These are phyloP conservation scores for Sinosuthora webbiana DNA, from an alignment of 2,113 vertebrate genomes.

Conservation along the genomic window DNA sequence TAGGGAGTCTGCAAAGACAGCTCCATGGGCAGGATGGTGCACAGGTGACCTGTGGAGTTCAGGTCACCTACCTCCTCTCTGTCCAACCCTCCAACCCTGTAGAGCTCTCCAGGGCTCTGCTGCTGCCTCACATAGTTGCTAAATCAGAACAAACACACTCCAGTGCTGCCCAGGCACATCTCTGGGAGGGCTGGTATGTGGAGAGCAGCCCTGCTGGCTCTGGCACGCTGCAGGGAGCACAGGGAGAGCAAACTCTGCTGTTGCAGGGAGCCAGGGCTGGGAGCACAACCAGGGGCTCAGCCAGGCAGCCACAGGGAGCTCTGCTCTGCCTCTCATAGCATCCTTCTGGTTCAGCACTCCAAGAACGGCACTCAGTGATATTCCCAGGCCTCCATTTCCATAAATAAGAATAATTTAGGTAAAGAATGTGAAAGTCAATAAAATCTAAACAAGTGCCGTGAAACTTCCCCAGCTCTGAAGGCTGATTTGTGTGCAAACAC, in stretches of 20 bases:
- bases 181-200: slow-evolving; percentile 29
- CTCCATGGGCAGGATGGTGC: neutral
- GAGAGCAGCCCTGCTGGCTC: neutral
- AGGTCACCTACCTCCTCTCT: neutral
- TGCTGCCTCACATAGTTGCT: slow-evolving; percentile 47
- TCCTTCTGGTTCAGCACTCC: neutral
- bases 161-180: neutral
- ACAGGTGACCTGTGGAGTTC: neutral
- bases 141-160: slow-evolving; percentile 53
- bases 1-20: neutral
- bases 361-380: neutral
- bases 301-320: neutral
- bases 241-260: neutral
- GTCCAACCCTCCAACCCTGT: neutral
- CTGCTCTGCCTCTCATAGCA: neutral
- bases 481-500: neutral
- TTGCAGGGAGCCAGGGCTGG: neutral
- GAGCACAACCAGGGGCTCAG: neutral
- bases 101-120: neutral
- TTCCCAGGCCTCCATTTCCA: neutral
- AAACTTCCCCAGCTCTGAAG: neutral
- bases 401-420: neutral
- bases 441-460: neutral
- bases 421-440: neutral
- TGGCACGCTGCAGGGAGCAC: neutral